Conservation (phyloP, 2,797 vertebrate species). For the Semotilus atromaculatus region DNA sequence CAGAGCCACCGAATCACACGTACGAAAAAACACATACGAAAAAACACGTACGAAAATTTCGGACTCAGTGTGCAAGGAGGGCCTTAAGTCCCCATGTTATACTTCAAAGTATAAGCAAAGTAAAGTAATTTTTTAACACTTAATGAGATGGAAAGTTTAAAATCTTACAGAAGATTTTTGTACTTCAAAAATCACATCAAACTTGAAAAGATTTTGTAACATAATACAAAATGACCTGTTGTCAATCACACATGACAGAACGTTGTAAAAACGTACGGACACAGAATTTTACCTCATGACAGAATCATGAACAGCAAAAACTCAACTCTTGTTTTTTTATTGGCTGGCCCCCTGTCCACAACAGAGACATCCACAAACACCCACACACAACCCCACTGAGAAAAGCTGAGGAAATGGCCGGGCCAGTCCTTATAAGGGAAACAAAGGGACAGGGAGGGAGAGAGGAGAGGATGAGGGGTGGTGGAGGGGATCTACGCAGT, state of each 20-base stretch:
- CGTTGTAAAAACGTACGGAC: not conserved
- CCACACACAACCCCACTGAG: conserved; percentile 77
- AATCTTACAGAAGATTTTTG: not conserved
- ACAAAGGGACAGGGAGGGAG: conserved; percentile 81
- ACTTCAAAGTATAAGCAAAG: too few relatives aligned
- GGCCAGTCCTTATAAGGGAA: conserved; percentile 86
- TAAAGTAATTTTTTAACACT: not conserved
- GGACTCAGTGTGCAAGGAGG: too few relatives aligned
- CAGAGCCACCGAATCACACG: too few relatives aligned
- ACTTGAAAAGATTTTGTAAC: conserved; percentile 15
- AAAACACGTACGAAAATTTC: too few relatives aligned
- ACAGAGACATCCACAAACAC: conserved; percentile 64
- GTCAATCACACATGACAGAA: conserved; percentile 11
- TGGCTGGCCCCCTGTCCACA: conserved; percentile 33
- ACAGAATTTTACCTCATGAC: conserved; percentile 1
- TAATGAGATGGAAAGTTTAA: not conserved
- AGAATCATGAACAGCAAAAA: conserved; percentile 28
- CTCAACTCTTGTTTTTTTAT: conserved; percentile 44
- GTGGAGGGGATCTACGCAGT: conserved; percentile 75
- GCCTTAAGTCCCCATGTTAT: too few relatives aligned
- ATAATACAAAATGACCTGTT: conserved; percentile 6
- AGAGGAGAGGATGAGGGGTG: conserved; percentile 60
- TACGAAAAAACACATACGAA: too few relatives aligned
- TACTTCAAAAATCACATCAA: not conserved
- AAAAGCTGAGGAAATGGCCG: conserved; percentile 84